Base-by-base conservation (phyloP, 2,797 vertebrate genomes). In the Florisuga fusca region DNA sequence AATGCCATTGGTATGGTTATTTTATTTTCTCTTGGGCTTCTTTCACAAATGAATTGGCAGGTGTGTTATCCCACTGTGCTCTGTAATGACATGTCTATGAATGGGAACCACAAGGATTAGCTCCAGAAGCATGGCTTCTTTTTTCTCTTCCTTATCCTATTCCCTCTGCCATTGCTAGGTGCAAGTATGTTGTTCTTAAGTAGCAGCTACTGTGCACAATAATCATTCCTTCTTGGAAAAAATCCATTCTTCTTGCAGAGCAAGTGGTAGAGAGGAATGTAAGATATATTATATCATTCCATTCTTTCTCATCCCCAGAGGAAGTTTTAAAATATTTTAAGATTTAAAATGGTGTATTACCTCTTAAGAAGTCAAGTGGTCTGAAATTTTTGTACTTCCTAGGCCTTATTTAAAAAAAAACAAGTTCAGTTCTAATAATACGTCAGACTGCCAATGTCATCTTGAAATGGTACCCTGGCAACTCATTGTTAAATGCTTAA, bases 381-480 rank as follows among this genome's bases (percentile, higher is more conserved):
- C 75, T 83, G 64, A 90, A 75, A 73, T 55, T 91, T 87, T 69
- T 89, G 64, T 55, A 93, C 54, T 87, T 45, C 81, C 81, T 73
- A 59, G 59, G 76, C 76, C 74, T 87, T 83, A 87, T 74, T 89
- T 93, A 93, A 96, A 90, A 67, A 90, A 67, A 31, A 29, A 66
- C 66, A 74, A 90, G 57, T 82, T 95, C 23, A 78, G 66, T 88
- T 88, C 71, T 90, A 83, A 90, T 33, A 90, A 36, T 71, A 91
- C 90, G 62, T 91, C 63, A 93, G 77, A 91, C 53, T 62, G 89
- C 91, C 64, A 34, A 10, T 83, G 59, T 76, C 87, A 88, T 90
- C 85, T 95, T 83, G 73, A 89, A 94, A 94, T 92, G 89, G 84
- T 95, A 91, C 93, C 90, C 84, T 84, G 73, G 85, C 89, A 96